Evolutionary conservation across 2,113 vertebrate genomes (phyloP).

Genomic region (Tyrannus savana): DNA sequence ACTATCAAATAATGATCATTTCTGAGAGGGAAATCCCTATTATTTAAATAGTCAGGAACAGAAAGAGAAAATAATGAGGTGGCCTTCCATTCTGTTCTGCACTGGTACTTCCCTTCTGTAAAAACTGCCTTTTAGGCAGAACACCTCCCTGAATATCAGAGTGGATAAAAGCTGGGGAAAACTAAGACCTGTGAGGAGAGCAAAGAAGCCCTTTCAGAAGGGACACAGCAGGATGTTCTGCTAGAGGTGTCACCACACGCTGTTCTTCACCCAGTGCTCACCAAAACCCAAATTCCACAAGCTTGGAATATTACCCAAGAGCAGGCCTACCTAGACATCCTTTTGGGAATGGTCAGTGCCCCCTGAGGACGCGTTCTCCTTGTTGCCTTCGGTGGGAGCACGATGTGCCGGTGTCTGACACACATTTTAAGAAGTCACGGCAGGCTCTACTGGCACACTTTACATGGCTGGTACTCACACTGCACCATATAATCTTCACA

Average conservation of each 20-base stretch:
- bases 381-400: background rate
- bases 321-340: background rate
- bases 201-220: background rate
- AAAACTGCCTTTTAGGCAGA: background rate
- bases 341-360: background rate
- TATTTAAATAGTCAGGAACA: background rate
- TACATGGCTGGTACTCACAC: background rate
- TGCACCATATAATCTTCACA: background rate
- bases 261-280: background rate
- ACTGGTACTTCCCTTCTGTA: background rate
- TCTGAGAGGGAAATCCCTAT: background rate
- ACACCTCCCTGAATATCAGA: background rate
- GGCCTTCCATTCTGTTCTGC: background rate
- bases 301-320: background rate
- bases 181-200: background rate
- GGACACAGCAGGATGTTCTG: background rate
- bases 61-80: background rate
- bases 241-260: background rate
- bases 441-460: background rate
- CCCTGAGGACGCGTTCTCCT: background rate
- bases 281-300: background rate
- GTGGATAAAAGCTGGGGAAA: background rate
- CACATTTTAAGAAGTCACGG: background rate
- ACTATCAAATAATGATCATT: background rate
- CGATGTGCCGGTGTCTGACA: fast-evolving